These are phyloP conservation scores for Tenualosa thibaudeaui DNA, from an alignment of 2,797 vertebrate genomes.

Conservation along the genomic window DNA sequence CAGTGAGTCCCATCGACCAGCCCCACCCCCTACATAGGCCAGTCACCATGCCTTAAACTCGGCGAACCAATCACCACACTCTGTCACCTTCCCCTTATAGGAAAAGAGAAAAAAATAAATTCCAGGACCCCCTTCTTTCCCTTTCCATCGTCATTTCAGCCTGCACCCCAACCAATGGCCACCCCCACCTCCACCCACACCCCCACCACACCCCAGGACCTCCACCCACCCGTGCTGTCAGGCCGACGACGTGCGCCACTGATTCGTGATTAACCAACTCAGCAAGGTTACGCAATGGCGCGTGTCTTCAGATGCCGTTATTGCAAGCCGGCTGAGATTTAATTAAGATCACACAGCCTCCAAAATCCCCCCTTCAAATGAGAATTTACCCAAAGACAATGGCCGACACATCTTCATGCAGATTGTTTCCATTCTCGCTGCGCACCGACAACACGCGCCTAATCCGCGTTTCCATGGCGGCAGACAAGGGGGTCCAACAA, in stretches of 20 bases:
- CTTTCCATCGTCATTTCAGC: neutral
- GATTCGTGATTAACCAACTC: conserved; percentile 84
- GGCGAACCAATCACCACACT: neutral
- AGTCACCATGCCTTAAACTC: neutral
- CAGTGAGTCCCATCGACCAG: neutral
- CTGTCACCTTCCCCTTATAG: neutral
- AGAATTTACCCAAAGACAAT: conserved; percentile 90
- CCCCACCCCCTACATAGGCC: neutral
- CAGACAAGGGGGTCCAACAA: conserved; percentile 84
- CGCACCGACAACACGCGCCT: conserved; percentile 81
- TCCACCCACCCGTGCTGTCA: conserved; percentile 31
- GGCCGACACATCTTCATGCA: conserved; percentile 80
- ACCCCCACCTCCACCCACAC: neutral
- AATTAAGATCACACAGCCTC: conserved; percentile 94
- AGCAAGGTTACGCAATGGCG: conserved; percentile 82
- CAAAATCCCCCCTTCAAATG: conserved; percentile 91
- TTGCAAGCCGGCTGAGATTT: conserved; percentile 93
- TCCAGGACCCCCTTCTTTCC: neutral
- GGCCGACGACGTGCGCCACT: conserved; percentile 38
- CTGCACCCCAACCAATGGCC: neutral
- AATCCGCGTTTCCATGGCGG: conserved; percentile 91
- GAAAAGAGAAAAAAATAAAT: neutral
- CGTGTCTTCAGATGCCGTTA: conserved; percentile 80
- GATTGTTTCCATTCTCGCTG: conserved; percentile 85
- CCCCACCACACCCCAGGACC: neutral